Percentiles rank a stretch among this genome's conserved stretches.
These are phyloP conservation scores for Siniperca chuatsi DNA, from an alignment of 2,113 vertebrate species.

Conservation along the genomic window DNA sequence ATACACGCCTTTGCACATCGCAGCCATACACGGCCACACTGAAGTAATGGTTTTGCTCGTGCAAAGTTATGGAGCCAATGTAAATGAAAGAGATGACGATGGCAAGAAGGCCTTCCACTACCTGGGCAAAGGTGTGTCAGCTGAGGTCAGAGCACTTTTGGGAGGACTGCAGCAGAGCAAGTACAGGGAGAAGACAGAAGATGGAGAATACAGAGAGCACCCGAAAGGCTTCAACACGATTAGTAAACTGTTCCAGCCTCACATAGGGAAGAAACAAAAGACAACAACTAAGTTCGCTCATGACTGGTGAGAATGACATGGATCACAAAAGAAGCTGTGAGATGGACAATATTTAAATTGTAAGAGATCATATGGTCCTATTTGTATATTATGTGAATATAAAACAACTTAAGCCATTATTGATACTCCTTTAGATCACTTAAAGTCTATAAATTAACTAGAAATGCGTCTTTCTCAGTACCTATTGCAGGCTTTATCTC, in stretches of 20 bases:
- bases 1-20: constrained; percentile 95
- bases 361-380: not conserved
- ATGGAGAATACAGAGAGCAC: constrained; percentile 85
- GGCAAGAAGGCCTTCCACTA: constrained; percentile 93
- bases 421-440: constrained; percentile 4
- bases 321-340: constrained; percentile 47
- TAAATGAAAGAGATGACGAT: constrained; percentile 89
- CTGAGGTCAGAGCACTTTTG: constrained; percentile 84
- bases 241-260: constrained; percentile 89
- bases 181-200: constrained; percentile 82
- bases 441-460: not conserved
- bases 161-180: constrained; percentile 80
- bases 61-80: constrained; percentile 85
- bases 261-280: constrained; percentile 85
- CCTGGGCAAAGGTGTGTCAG: constrained; percentile 80
- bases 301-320: constrained; percentile 67
- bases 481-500: not conserved
- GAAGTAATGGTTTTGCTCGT: constrained; percentile 87
- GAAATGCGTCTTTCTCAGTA: not conserved
- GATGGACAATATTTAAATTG: constrained; percentile 36
- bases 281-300: constrained; percentile 75
- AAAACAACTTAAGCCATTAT: not conserved
- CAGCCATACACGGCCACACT: constrained; percentile 89
- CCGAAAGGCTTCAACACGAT: constrained; percentile 88
- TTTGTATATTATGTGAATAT: constrained; percentile 19